Conservation (phyloP, 2,888 invertebrate genomes). For the Amblyjoppa proteus region DNA sequence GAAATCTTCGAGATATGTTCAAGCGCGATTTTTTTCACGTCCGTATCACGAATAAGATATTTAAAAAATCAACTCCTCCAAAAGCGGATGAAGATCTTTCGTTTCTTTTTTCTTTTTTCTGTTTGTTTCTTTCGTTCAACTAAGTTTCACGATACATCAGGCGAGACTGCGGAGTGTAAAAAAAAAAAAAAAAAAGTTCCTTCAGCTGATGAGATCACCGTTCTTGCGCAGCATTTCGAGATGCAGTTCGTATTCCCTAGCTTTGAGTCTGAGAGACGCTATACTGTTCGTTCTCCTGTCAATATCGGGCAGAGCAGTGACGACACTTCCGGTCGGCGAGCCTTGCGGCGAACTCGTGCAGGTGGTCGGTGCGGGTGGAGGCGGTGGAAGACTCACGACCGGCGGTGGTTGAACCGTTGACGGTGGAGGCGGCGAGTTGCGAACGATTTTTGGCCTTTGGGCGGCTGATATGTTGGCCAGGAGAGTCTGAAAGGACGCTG, state of each 20-base stretch:
- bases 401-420: conserved; percentile 75
- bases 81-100: not conserved
- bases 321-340: conserved; percentile 81
- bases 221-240: conserved; percentile 93
- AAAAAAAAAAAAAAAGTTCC: conserved; percentile 58
- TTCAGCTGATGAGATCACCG: conserved; percentile 93
- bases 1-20: conserved; percentile 57
- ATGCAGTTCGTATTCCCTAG: conserved; percentile 95
- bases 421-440: conserved; percentile 84
- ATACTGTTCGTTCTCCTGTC: conserved; percentile 95
- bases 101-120: not conserved
- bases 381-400: conserved; percentile 83
- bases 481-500: conserved; percentile 93
- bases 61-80: not conserved
- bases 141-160: conserved; percentile 12
- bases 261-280: conserved; percentile 94
- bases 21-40: conserved; percentile 13
- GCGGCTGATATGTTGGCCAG: conserved; percentile 92
- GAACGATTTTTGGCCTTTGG: conserved; percentile 86
- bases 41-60: conserved; percentile 15
- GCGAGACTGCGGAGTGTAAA: not conserved
- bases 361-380: conserved; percentile 84
- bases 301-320: conserved; percentile 89
- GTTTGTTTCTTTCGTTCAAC: not conserved
- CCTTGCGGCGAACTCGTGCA: conserved; percentile 74